phyloP scores from a whole-genome alignment of 2,113 vertebrate species.

The Odobenus rosmarus region DNA sequence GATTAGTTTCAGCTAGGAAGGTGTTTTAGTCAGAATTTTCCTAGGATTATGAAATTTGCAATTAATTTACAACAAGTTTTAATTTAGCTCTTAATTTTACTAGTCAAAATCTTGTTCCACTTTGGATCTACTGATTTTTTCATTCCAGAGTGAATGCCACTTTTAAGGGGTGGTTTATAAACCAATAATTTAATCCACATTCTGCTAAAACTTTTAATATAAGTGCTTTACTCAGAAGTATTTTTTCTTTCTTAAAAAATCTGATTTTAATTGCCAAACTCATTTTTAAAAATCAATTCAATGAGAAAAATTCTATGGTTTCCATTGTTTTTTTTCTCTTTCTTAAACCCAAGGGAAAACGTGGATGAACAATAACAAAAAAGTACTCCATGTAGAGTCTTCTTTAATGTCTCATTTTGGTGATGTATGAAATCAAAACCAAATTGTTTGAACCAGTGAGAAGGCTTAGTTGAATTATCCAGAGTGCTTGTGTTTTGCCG shows the following conservation, averaged over 20 bases:
- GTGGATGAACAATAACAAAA: constrained; percentile 59
- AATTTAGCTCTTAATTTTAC: constrained; percentile 57
- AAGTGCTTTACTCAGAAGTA: constrained; percentile 61
- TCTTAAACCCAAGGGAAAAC: constrained; percentile 69
- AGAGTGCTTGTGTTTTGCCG: constrained; percentile 48
- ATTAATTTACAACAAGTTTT: constrained; percentile 40
- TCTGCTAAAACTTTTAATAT: constrained; percentile 64
- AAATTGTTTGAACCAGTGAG: constrained; percentile 66
- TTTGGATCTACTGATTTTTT: constrained; percentile 65
- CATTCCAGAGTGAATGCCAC: background rate
- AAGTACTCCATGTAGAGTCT: background rate
- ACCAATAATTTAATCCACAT: constrained; percentile 72
- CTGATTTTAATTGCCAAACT: constrained; percentile 58
- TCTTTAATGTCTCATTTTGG: constrained; percentile 75
- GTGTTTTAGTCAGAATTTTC: background rate
- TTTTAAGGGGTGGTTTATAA: constrained; percentile 59
- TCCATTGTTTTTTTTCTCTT: background rate
- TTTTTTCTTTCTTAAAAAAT: constrained; percentile 70
- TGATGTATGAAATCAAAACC: constrained; percentile 75
- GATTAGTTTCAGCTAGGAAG: background rate
- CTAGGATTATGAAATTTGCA: constrained; percentile 28
- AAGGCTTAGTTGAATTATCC: constrained; percentile 63
- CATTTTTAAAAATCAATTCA: constrained; percentile 38
- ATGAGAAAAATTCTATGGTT: background rate
- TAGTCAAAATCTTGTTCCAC: constrained; percentile 46